A percentile compares a stretch with the other conserved stretches of the same genome.
These are phyloP conservation scores for Chelonia mydas DNA, from an alignment of 2,797 vertebrate genomes.

Conservation along the genomic window DNA sequence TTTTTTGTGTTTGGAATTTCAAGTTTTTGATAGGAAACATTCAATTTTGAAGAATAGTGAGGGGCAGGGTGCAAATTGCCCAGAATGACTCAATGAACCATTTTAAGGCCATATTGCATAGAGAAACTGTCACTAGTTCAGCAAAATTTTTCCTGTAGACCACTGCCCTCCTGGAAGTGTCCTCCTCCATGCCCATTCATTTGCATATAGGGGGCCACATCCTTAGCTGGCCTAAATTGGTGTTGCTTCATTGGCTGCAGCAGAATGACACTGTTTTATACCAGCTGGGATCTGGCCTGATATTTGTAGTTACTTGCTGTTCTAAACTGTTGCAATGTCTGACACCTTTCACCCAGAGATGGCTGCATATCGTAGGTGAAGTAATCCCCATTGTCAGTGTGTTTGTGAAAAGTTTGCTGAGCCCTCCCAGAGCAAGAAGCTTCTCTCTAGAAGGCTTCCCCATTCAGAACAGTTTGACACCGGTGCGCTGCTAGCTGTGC, in stretches of 20 bases:
- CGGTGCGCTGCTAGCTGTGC: rapidly evolving
- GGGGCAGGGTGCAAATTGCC: neutral
- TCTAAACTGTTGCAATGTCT: neutral
- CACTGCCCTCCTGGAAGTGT: neutral
- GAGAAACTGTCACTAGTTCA: neutral
- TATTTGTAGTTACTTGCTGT: neutral
- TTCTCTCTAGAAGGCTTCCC: neutral
- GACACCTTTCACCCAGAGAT: neutral
- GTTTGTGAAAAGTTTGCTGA: neutral
- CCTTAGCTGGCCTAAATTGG: neutral
- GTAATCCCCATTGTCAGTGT: neutral
- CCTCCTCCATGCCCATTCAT: neutral
- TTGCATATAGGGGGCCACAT: neutral
- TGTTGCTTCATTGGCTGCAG: neutral
- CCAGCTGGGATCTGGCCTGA: neutral
- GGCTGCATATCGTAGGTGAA: neutral
- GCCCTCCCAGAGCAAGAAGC: neutral
- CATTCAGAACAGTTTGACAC: rapidly evolving
- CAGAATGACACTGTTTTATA: neutral
- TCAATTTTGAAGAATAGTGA: constrained; percentile 40
- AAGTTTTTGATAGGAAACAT: constrained; percentile 60
- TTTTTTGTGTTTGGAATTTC: constrained; percentile 61
- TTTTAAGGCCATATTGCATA: constrained; percentile 28
- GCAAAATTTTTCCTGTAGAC: neutral
- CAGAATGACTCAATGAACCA: neutral